Base-by-base conservation (phyloP, 2,113 vertebrate genomes). In the Xyrauchen texanus region DNA sequence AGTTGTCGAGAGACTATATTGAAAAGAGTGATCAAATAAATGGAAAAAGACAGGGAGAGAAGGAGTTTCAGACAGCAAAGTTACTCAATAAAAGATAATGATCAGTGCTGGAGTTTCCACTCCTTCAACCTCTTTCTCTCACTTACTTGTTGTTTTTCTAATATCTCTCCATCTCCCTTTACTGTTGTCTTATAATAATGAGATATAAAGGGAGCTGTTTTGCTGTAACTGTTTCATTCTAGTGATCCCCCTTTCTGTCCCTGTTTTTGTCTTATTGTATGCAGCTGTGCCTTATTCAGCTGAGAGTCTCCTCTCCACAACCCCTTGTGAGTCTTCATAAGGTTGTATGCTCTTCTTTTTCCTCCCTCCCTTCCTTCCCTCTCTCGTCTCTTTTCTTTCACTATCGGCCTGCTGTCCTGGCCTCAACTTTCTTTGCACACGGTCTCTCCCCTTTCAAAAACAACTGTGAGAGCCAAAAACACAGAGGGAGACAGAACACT, bases 391-490 rank as follows among this genome's bases (percentile, higher is more conserved):
- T 64, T 66, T 82, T 15, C 62, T 85, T 77, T 73, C 63, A 44
- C 69, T 80, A 45, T 81, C 69, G 52, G 68, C 69, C 69, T 6
- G 69, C 51, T 78, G 79, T 53, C 52, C 60, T 76, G 76, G 69
- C 82, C 73, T 66, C 9, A 55, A 70, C 82, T 81, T 84, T 84
- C 83, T 88, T 85, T 89, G 83, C 85, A 85, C 80, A 82, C 77
- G 71, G 82, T 87, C 84, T 82, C 80, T 57, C 46, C 80, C 15
- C 11, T 86, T 88, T 86, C 81, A 88, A 87, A 89, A 88, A 89
- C 83, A 87, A 85, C 80, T 77, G 76, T 49, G 76, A 84, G 85
- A 86, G 85, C 81, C 87, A 85, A 90, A 42, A 74, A 76, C 81
- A 78, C 60, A 80, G 64, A 78, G 68, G 84, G 73, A 88, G 83